Conservation (phyloP, 2,888 invertebrate genomes). For the Phymatocera aterrima region DNA sequence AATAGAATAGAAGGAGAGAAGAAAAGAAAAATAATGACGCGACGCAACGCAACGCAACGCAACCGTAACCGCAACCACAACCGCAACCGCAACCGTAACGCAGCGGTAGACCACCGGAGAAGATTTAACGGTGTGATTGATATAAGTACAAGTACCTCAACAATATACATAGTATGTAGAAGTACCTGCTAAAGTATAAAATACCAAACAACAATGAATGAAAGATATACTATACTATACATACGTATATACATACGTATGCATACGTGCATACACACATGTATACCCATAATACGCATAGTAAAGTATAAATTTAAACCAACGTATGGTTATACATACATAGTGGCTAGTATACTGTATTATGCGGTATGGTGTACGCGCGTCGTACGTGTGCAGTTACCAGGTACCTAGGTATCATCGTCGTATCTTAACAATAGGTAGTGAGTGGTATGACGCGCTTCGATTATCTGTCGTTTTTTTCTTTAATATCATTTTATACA, state of each 20-base stretch:
- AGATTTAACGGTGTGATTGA: neutral
- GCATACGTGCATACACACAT: too few relatives aligned
- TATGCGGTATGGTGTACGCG: neutral
- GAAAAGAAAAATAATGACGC: neutral
- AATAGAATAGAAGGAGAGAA: too few relatives aligned
- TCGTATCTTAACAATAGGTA: conserved; percentile 36
- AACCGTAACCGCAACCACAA: too few relatives aligned
- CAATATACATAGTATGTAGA: neutral
- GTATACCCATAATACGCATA: too few relatives aligned
- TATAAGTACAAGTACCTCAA: neutral
- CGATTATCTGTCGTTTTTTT: conserved; percentile 37
- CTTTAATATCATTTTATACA: conserved; percentile 24
- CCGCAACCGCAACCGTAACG: too few relatives aligned
- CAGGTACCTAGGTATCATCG: conserved; percentile 14
- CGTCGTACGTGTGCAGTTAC: neutral
- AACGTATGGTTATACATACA: too few relatives aligned
- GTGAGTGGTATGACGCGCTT: conserved; percentile 43
- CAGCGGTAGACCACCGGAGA: neutral
- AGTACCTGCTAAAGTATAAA: neutral
- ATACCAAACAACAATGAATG: too few relatives aligned
- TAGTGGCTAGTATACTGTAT: neutral
- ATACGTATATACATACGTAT: too few relatives aligned
- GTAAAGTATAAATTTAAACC: too few relatives aligned
- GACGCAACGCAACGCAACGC: too few relatives aligned
- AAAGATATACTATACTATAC: too few relatives aligned